Evolutionary conservation across 2,113 vertebrate genomes (phyloP), one percentile per base, ranked within the genome.

Genomic region (Eulacestoma nigropectus): DNA sequence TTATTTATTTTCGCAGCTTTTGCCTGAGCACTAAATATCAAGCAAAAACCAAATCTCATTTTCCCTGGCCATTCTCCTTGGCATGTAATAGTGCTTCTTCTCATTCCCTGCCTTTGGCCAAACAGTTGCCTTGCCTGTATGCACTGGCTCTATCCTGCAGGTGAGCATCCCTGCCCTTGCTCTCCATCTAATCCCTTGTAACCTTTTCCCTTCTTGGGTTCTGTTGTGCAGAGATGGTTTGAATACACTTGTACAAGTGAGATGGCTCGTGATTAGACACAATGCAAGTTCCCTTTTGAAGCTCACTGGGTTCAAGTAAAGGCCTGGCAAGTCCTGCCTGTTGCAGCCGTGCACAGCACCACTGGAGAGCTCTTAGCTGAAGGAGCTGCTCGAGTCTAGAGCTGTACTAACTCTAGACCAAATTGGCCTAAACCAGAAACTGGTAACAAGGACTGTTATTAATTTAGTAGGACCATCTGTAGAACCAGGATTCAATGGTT

Each of bases 331-430:
- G 41, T 32, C 20, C 30, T 5, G 49, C 50, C 32, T 85, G 56
- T 16, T 47, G 55, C 19, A 39, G 33, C 21, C 0, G 0, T 32
- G 41, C 52, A 2, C 23, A 68, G 46, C 46, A 19, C 9, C 1
- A 0, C 3, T 29, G 64, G 6, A 76, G 60, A 75, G 47, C 52
- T 80, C 46, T 49, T 59, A 47, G 30, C 1, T 42, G 69, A 26
- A 37, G 64, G 9, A 62, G 41, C n/a, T 85, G 53, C 16, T 29
- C 1, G 6, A 78, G 29, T 20, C 35, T 49, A 56, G 56, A 47
- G n/a, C 32, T 5, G 0, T 13, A 5, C 32, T 35, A 16, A 15
- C 35, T 59, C 42, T 16, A 39, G 52, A 41, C 6, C 33, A 39
- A 46, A 26, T 14, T 57, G 30, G n/a, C 37, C 84, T 55, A 17